Evolutionary conservation across 35 echinoderm and acorn worm genomes (phyloP).

Genomic region (Anneissia japonica): DNA sequence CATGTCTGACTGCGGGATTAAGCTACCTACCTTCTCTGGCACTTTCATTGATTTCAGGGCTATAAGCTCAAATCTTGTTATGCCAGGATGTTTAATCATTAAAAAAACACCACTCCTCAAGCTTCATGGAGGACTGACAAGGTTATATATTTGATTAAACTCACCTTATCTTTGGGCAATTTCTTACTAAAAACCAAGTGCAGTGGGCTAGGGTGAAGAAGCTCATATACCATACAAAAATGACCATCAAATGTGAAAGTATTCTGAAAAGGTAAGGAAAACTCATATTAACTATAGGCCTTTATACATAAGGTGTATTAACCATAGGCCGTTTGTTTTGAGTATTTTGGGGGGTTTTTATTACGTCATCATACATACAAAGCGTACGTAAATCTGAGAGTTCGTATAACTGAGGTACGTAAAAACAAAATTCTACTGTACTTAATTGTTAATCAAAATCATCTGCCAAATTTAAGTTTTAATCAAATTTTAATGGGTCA

Average conservation of each 20-base stretch:
- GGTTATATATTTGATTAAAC: no score
- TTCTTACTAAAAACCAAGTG: constrained; percentile 56
- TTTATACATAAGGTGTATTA: background rate
- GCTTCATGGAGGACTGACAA: no score
- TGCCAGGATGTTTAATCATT: no score
- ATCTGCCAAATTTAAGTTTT: background rate
- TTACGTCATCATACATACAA: background rate
- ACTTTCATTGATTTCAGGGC: no score
- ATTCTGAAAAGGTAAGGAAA: constrained; percentile 54
- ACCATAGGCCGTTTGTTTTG: background rate
- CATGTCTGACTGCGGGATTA: no score
- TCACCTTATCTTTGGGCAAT: constrained; percentile 45
- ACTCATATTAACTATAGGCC: background rate
- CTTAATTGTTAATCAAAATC: background rate
- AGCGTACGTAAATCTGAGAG: background rate
- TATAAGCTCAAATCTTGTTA: no score
- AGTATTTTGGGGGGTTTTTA: background rate
- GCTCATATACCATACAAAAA: constrained; percentile 91
- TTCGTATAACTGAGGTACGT: background rate
- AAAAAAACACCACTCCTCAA: no score
- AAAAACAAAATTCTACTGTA: background rate
- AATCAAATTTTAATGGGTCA: no score
- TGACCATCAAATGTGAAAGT: constrained; percentile 62
- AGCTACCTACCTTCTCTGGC: no score
- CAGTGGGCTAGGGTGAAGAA: constrained; percentile 61